These are phyloP conservation scores for Andrena minutula DNA, from an alignment of 2,888 invertebrate genomes.

Conservation along the genomic window DNA sequence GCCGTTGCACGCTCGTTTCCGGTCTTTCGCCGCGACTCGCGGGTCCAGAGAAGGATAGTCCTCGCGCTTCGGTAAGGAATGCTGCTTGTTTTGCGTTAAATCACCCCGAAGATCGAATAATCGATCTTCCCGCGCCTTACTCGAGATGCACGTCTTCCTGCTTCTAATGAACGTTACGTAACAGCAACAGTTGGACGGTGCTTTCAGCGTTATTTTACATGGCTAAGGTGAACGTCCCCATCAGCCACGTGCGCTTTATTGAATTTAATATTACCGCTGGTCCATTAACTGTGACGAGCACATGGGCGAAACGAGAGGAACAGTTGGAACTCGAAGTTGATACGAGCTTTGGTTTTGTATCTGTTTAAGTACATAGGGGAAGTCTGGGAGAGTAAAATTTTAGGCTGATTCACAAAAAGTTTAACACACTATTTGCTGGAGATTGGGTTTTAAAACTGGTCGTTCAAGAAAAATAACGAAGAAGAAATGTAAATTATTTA, in stretches of 20 bases:
- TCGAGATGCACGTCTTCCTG: slow-evolving; percentile 13
- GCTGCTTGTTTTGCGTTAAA: slow-evolving; percentile 44
- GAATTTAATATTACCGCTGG: not conserved
- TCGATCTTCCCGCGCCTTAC: slow-evolving; percentile 46
- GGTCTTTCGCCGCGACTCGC: slow-evolving; percentile 71
- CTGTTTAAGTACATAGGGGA: too few species aligned
- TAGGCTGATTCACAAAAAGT: too few species aligned
- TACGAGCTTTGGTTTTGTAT: too few species aligned
- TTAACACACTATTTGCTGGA: too few species aligned
- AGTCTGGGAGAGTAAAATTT: too few species aligned
- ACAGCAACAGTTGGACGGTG: slow-evolving; percentile 3
- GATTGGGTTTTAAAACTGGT: too few species aligned
- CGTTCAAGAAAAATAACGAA: too few species aligned
- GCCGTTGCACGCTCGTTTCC: slow-evolving; percentile 75
- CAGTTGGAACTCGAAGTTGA: too few species aligned
- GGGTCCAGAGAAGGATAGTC: slow-evolving; percentile 60
- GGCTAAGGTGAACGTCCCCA: not conserved
- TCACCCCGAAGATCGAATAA: slow-evolving; percentile 54
- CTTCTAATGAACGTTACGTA: slow-evolving; percentile 29
- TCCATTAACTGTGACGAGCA: not conserved
- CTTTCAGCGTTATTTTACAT: slow-evolving; percentile 4
- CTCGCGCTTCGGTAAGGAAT: slow-evolving; percentile 55
- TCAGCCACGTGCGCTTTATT: slow-evolving; percentile 1
- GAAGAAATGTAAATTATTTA: too few species aligned
- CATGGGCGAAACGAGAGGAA: too few species aligned